phyloP scores from a whole-genome alignment of 2,113 vertebrate species.

The Tringa solitaria region DNA sequence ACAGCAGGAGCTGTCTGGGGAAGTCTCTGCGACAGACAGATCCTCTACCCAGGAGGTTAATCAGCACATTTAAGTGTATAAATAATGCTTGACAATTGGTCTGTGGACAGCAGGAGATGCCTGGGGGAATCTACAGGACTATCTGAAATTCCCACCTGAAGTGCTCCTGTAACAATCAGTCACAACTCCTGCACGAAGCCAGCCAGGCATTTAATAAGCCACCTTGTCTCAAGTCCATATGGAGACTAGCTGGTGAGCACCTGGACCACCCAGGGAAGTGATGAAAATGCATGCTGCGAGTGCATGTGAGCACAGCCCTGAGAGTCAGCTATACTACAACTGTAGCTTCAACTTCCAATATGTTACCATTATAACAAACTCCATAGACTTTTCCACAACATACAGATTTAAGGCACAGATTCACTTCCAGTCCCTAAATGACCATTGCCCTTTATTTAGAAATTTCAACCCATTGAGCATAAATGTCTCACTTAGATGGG shows the following conservation, averaged over 20 bases:
- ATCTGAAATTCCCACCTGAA: neutral
- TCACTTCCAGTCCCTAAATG: neutral
- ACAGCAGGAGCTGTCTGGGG: neutral
- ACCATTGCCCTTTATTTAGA: neutral
- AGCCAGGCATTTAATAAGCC: neutral
- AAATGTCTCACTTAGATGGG: neutral
- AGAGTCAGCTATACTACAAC: rapidly evolving
- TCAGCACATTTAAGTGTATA: neutral
- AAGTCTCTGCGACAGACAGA: neutral
- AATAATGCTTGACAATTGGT: neutral
- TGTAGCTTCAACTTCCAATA: neutral
- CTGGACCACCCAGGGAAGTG: neutral
- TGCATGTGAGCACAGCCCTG: neutral
- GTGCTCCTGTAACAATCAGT: neutral
- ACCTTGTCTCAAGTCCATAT: neutral
- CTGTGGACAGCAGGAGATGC: neutral
- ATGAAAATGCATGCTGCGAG: neutral
- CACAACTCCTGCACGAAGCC: neutral
- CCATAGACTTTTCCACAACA: neutral
- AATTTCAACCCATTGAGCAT: neutral
- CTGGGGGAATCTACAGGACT: neutral
- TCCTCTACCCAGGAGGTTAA: neutral
- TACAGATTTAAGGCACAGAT: neutral
- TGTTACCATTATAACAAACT: neutral
- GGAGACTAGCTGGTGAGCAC: neutral